Evolutionary conservation across 2,797 vertebrate genomes (phyloP), one percentile per base, ranked within the genome.

Genomic region (Galaxias olidus): DNA sequence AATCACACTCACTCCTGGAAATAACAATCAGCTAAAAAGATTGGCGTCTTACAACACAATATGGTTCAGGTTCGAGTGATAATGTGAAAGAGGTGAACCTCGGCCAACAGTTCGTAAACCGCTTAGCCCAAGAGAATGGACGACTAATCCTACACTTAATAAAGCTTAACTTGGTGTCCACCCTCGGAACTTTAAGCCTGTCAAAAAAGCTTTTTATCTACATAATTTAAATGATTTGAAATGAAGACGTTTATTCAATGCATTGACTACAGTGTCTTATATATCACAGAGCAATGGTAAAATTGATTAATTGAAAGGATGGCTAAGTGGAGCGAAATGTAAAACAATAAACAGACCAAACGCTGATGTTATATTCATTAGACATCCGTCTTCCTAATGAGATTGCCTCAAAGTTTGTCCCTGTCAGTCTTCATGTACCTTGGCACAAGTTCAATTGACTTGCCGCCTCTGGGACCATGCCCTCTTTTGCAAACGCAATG

Each of bases 121-220:
- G 85, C 85, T 85, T 87, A 85, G 65, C 68, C 72, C 58, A 63
- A 73, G 74, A 76, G 74, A 82, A 77, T 75, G 68, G 76, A 72
- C 11, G 54, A 59, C 65, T 83, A 87, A 85, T 83, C 82, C 79
- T 69, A 68, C 66, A 71, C 66, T 77, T 63, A 53, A 71, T 64
- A 74, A 64, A 78, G 80, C 69, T 77, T 63, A 72, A 59, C 59
- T 71, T 44, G 20, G 45, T 60, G 48, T 61, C 53, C 47, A 59
- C 15, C 48, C 63, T 56, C 18, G 30, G 65, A n/a, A 52, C 19
- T 20, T n/a, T 71, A 66, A 67, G 67, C 71, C 70, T 64, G 63
- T 56, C 51, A 69, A 65, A 74, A 50, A 9, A 71, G 73, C 71
- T 79, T 78, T 73, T 72, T 54, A 20, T 54, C 19, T 30, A 54